These are phyloP conservation scores for Pachyuromys duprasi DNA, from an alignment of 2,797 vertebrate genomes.

Conservation along the genomic window DNA sequence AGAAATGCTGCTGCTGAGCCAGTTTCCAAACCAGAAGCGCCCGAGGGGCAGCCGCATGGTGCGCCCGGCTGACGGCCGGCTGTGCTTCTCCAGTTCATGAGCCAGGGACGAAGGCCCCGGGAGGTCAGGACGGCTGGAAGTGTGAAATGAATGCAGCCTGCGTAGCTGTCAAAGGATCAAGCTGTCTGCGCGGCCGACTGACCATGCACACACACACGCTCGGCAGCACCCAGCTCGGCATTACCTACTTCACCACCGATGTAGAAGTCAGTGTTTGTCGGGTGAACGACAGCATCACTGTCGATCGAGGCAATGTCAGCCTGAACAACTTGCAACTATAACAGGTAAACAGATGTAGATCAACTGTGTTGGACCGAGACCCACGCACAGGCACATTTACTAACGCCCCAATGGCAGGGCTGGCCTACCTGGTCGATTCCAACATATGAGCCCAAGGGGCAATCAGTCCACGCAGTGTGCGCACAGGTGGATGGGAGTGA, in stretches of 20 bases:
- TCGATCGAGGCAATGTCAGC: slow-evolving; percentile 99
- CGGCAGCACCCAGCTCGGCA: slow-evolving; percentile 92
- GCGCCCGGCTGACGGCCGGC: slow-evolving; percentile 44
- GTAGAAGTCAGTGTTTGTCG: slow-evolving; percentile 99
- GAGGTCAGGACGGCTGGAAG: slow-evolving; percentile 89
- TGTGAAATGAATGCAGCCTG: slow-evolving; percentile 90
- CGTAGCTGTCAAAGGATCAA: slow-evolving; percentile 87
- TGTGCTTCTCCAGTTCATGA: background rate
- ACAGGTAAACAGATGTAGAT: slow-evolving; percentile 93
- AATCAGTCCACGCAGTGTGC: slow-evolving; percentile 87
- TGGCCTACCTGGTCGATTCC: slow-evolving; percentile 89
- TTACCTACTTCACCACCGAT: slow-evolving; percentile 99
- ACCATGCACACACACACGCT: slow-evolving; percentile 90
- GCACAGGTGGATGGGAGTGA: slow-evolving; percentile 87
- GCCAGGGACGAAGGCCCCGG: slow-evolving; percentile 63
- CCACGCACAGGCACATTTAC: slow-evolving; percentile 90
- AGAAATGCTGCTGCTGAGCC: slow-evolving; percentile 50
- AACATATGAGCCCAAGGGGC: slow-evolving; percentile 86
- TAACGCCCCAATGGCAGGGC: slow-evolving; percentile 88
- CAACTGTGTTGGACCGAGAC: slow-evolving; percentile 91
- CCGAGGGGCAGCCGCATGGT: background rate
- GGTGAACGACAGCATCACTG: slow-evolving; percentile 99
- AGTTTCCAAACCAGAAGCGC: slow-evolving; percentile 78
- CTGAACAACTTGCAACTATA: slow-evolving; percentile 99
- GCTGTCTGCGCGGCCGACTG: slow-evolving; percentile 88